Percentiles rank a stretch among this genome's conserved stretches.
Conservation (phyloP, 2,888 invertebrate genomes). For the Eubasilissa splendida region DNA sequence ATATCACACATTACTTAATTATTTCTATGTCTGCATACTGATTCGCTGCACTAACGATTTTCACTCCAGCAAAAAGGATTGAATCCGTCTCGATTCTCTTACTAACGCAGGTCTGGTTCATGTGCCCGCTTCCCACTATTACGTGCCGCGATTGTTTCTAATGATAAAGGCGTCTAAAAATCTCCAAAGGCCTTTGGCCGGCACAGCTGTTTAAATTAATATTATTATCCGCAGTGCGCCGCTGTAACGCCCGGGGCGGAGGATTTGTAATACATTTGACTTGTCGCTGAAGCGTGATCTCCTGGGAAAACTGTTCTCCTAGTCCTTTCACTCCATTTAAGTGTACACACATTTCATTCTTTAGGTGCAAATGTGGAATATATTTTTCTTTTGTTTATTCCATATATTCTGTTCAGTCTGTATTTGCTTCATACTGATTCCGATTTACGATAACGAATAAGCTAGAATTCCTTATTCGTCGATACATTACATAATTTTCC, state of each 20-base stretch:
- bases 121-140: slow-evolving; percentile 40
- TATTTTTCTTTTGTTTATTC: no score
- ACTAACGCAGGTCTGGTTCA: background rate
- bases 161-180: slow-evolving; percentile 36
- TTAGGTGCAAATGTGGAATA: no score
- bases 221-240: slow-evolving; percentile 22
- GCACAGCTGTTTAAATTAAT: slow-evolving; percentile 32
- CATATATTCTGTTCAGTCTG: no score
- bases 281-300: slow-evolving; percentile 11
- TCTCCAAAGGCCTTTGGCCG: slow-evolving; percentile 28
- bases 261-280: slow-evolving; percentile 14
- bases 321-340: slow-evolving; percentile 31
- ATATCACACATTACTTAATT: no score
- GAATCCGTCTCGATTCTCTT: no score
- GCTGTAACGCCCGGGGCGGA: slow-evolving; percentile 15
- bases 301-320: slow-evolving; percentile 20
- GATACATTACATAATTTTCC: no score
- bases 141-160: slow-evolving; percentile 12
- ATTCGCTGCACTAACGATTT: no score
- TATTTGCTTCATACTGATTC: no score
- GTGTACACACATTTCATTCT: background rate
- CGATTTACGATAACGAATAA: no score
- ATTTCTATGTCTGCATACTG: no score
- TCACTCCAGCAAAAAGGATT: no score
- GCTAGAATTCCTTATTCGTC: no score